Evolutionary conservation across 1,140 invertebrate species (phyloP).

Genomic region (Drosophila ananassae): DNA sequence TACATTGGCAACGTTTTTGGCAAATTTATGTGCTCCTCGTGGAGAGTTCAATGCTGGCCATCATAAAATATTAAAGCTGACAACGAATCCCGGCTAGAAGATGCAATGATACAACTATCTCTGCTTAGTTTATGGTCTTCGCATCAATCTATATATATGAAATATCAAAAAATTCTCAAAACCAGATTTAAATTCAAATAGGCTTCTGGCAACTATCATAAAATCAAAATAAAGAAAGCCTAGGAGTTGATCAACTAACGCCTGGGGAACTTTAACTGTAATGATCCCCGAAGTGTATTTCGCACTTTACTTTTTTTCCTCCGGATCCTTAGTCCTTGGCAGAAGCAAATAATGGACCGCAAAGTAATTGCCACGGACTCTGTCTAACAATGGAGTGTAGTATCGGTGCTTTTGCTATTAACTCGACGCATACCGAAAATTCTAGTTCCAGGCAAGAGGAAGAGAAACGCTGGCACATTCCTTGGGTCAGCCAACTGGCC

Average conservation of each 20-base stretch:
- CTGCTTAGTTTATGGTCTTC: not conserved
- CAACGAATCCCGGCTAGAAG: slow-evolving; percentile 46
- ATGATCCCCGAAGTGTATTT: slow-evolving; percentile 26
- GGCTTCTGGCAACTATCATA: not conserved
- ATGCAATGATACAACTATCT: slow-evolving; percentile 26
- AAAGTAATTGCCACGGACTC: slow-evolving; percentile 62
- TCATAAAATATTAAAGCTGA: slow-evolving; percentile 77
- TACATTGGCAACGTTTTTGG: slow-evolving; percentile 65
- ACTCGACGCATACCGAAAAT: slow-evolving; percentile 67
- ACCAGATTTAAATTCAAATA: not conserved
- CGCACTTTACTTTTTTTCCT: slow-evolving; percentile 5
- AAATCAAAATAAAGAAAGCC: not conserved
- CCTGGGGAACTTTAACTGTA: not conserved
- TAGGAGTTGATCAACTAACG: slow-evolving; percentile 4
- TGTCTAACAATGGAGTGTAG: slow-evolving; percentile 38
- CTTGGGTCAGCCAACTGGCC: slow-evolving; percentile 37
- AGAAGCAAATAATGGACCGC: slow-evolving; percentile 54
- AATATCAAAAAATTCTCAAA: not conserved
- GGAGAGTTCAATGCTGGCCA: slow-evolving; percentile 65
- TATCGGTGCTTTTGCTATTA: slow-evolving; percentile 58
- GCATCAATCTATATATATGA: not conserved
- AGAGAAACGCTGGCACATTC: slow-evolving; percentile 47
- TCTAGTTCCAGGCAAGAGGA: slow-evolving; percentile 6
- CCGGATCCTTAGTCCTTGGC: slow-evolving; percentile 16
- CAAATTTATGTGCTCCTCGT: slow-evolving; percentile 70